Evolutionary conservation across 1,140 invertebrate species (phyloP), one percentile per base, ranked within the genome.

Genomic region (Atta colombica): DNA sequence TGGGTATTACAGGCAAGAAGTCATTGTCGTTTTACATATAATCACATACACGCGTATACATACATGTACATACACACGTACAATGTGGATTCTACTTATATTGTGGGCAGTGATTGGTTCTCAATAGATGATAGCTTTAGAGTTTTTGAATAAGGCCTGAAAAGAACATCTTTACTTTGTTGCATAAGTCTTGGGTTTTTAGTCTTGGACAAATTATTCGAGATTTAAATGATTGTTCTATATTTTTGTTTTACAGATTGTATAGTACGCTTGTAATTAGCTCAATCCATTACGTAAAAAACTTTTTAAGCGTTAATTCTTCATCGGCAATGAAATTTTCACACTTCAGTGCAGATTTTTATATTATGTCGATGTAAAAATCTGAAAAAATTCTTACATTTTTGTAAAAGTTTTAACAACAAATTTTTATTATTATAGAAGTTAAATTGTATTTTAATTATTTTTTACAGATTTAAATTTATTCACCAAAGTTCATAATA

Each of bases 31-130:
- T 61, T 51, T 45, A 81, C 49, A 49, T 63, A 25, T 51, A 58
- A 55, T 81, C 12, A 35, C 77, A 86, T 58, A 68, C 77, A 66
- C 65, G 25, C 65, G 51, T 31, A 45, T 28, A 85, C 49, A 66
- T 63, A 35, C n/a, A 60, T 53, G 51, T 51, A 86, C 65, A 81
- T 45, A 80, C 45, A 80, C 31, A 55, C 16, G 10, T 71, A 45
- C 65, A 69, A 74, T 35, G 10, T 31, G 25, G 68, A 28, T 28
- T 61, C 28, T 86, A 69, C n/a, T 58, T 74, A 25, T 4, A 16
- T 78, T 28, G 31, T 35, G 53, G 12, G 55, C 53, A 71, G 25
- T 49, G 51, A n/a, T 51, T 16, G 28, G 8, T 69, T 71, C 31
- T 81, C 16, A 21, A 31, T n/a, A 28, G 66, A n/a, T 7, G 18